Base-by-base conservation (phyloP, 1,140 invertebrate species). In the Neuroterus valhalla region DNA sequence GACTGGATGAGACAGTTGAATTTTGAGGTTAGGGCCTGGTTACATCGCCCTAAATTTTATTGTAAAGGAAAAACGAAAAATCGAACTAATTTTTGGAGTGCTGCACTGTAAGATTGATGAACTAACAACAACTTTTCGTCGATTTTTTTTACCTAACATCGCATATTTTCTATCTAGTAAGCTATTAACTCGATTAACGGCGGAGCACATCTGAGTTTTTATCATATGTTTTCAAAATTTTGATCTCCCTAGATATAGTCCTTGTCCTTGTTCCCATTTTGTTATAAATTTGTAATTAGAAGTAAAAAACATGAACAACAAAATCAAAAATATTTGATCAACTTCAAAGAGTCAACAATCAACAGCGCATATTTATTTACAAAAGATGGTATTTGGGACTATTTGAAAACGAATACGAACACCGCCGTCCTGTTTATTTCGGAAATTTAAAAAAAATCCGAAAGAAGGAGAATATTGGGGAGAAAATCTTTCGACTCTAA, bases 161-260 rank as follows among this genome's bases (percentile, higher is more conserved):
- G 19, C 23, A 26, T 43, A 21, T 62, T 62, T 26, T 23, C n/a
- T 31, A 31, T 62, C 23, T 62, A 62, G 6, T 12, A 5, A 26
- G 26, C 55, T 62, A 31, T 1, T 52, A 46, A 67, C 45, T 72
- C 42, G 66, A 50, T 72, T 43, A 72, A 68, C 44, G 38, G 66
- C 62, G 42, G 48, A 66, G 26, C 48, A 42, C 38, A 46, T 43
- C 45, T 19, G 19, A 15, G 2, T 26, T 66, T 48, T 45, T 44
- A 43, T 19, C 44, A 11, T 17, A 66, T 43, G 31, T 46, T 72
- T 66, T 42, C 23, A 46, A 66, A 66, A 72, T 26, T 21, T 42
- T 31, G 19, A 10, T 44, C 31, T 66, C 4, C 17, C 8, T 26
- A 8, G 10, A 5, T 38, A 38, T 38, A 12, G 15, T 48, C 15